These are phyloP conservation scores for Cheumatopsyche charites DNA, from an alignment of 1,140 invertebrate genomes.

Conservation along the genomic window DNA sequence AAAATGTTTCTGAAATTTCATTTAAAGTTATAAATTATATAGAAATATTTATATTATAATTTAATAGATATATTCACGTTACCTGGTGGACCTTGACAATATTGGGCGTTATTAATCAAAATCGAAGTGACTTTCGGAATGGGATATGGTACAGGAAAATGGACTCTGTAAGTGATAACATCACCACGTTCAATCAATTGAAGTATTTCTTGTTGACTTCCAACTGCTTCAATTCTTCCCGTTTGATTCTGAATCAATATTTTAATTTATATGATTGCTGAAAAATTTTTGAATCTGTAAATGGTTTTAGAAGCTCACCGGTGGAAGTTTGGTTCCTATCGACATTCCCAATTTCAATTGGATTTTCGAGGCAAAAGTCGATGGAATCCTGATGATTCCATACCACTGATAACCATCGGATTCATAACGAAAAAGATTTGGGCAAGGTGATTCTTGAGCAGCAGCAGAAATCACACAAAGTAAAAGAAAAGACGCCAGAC, in stretches of 20 bases:
- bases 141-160: background rate
- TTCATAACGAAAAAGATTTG: background rate
- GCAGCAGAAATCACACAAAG: background rate
- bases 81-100: slow-evolving; percentile 12
- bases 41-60: no score
- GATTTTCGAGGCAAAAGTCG: background rate
- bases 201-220: background rate
- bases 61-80: background rate
- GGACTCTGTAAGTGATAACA: background rate
- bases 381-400: slow-evolving; percentile 2
- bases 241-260: background rate
- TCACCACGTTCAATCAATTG: background rate
- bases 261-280: background rate
- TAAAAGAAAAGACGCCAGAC: background rate
- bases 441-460: background rate
- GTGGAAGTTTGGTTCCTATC: background rate
- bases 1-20: no score
- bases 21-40: no score
- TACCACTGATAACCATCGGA: background rate
- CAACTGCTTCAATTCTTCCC: background rate
- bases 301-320: background rate
- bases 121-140: background rate
- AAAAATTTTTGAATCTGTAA: background rate
- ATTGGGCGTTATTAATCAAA: background rate
- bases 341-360: background rate